phyloP scores from a whole-genome alignment of 2,113 vertebrate species.

The Cygnus atratus region DNA sequence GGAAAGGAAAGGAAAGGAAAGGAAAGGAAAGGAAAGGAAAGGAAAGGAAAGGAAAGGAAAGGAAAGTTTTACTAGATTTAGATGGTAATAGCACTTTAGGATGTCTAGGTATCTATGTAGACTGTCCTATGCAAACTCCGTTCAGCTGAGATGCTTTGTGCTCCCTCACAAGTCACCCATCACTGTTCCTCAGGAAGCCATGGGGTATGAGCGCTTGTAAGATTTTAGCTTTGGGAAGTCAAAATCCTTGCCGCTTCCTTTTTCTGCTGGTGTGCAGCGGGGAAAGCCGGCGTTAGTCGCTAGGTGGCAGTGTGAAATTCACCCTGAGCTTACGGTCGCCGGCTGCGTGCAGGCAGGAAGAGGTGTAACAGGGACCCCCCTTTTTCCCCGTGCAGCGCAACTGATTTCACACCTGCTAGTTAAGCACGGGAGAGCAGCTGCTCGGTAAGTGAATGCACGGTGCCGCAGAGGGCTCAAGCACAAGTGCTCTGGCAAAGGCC shows the following conservation, averaged over 20 bases:
- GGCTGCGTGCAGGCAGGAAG: accelerated
- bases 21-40: no score
- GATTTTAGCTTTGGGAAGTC: background rate
- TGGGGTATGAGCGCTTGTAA: background rate
- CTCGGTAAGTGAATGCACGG: background rate
- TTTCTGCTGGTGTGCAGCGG: accelerated
- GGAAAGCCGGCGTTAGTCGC: background rate
- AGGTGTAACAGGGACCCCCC: background rate
- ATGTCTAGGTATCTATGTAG: background rate
- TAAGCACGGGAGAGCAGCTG: background rate
- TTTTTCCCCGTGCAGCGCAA: background rate
- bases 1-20: no score
- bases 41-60: no score
- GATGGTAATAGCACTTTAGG: background rate
- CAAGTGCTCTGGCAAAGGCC: background rate
- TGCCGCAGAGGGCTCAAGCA: background rate
- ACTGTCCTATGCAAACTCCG: background rate
- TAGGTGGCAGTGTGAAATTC: conserved; percentile 6
- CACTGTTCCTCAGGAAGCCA: background rate
- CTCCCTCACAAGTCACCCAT: background rate
- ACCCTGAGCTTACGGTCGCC: accelerated
- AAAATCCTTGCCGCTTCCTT: background rate
- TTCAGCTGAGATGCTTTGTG: background rate
- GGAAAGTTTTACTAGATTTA: background rate
- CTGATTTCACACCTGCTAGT: background rate